Percentiles rank a stretch among this genome's conserved stretches.
These are phyloP conservation scores for Uropetala carovei DNA, from an alignment of 2,888 invertebrate species.

Conservation along the genomic window DNA sequence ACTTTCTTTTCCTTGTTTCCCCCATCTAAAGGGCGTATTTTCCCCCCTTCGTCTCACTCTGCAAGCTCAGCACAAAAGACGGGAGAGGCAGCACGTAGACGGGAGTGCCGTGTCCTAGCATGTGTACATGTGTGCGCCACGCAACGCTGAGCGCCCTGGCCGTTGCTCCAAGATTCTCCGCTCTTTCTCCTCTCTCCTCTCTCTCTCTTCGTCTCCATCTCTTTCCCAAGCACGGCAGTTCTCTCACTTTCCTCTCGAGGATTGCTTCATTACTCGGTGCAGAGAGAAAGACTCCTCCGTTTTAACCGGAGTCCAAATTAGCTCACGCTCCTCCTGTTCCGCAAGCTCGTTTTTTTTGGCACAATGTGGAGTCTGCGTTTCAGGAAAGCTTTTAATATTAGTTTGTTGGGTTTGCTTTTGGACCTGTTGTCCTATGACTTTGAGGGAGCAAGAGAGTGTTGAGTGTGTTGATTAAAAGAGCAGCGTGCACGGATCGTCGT, in stretches of 20 bases:
- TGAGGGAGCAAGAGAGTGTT: too few relatives aligned
- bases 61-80: conserved; percentile 1
- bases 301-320: too few relatives aligned
- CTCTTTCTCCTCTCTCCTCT: background rate
- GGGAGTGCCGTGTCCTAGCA: background rate
- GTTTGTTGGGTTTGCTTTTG: too few relatives aligned
- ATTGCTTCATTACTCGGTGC: too few relatives aligned
- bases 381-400: too few relatives aligned
- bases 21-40: background rate
- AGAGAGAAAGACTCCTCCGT: too few relatives aligned
- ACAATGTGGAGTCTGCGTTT: too few relatives aligned
- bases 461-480: too few relatives aligned
- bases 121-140: background rate
- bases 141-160: background rate
- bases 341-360: too few relatives aligned
- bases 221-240: background rate
- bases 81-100: background rate
- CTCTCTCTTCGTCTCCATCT: conserved; percentile 19
- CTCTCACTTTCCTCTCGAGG: background rate
- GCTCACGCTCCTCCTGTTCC: too few relatives aligned
- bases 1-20: background rate
- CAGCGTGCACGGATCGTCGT: too few relatives aligned
- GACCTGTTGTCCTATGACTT: too few relatives aligned
- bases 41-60: conserved; percentile 21
- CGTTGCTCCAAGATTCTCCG: background rate